These are phyloP conservation scores for Pteruthius melanotis DNA, from an alignment of 2,113 vertebrate species.

Conservation along the genomic window DNA sequence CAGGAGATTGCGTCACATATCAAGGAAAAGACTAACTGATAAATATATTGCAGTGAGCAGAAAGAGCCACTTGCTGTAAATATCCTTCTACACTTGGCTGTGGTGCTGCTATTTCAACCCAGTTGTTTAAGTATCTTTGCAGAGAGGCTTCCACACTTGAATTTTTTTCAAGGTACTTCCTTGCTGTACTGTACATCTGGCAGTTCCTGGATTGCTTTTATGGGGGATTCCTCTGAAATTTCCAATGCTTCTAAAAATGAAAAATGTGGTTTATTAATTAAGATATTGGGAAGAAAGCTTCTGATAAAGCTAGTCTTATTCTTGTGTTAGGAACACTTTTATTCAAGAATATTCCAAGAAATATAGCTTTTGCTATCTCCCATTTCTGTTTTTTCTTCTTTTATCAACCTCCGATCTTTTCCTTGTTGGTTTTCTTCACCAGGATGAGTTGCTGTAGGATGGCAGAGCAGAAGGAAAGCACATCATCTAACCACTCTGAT, in stretches of 20 bases:
- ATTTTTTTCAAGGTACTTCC: background rate
- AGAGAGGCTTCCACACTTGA: background rate
- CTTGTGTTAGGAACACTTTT: background rate
- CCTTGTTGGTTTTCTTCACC: background rate
- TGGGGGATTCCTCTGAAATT: background rate
- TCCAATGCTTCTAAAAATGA: background rate
- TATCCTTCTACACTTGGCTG: background rate
- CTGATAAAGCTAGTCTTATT: background rate
- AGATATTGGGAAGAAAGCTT: background rate
- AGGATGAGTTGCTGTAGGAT: background rate
- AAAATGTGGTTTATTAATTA: background rate
- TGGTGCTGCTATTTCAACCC: background rate
- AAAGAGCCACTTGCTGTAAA: background rate
- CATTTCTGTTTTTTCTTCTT: background rate
- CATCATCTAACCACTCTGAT: background rate
- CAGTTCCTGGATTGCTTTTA: background rate
- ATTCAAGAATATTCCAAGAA: background rate
- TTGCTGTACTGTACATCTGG: background rate
- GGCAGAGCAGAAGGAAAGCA: conserved; percentile 10
- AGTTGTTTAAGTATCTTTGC: background rate
- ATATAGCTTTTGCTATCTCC: background rate
- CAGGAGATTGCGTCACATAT: background rate
- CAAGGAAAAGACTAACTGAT: background rate
- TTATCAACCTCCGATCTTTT: background rate
- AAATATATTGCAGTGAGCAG: background rate